Evolutionary conservation across 2,888 invertebrate genomes (phyloP).

Genomic region (Cinara cedri): DNA sequence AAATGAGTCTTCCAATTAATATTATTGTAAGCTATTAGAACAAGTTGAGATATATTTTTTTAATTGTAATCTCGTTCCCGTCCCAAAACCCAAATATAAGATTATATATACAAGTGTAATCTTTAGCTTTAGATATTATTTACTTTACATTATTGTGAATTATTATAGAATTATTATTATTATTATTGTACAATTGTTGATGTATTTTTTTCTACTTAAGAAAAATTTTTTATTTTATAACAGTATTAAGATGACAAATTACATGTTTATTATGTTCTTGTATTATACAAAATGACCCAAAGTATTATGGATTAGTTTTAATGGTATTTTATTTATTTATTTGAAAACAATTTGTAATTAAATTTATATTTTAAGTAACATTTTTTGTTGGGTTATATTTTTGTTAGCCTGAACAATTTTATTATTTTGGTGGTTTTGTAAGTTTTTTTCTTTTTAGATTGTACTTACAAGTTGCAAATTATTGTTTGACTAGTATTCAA

Average conservation of each 20-base stretch:
- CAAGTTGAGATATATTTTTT: constrained; percentile 51
- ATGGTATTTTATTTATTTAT: constrained; percentile 55
- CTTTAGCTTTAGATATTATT: constrained; percentile 39
- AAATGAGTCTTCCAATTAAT: constrained; percentile 54
- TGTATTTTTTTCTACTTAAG: constrained; percentile 54
- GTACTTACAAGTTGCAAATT: constrained; percentile 52
- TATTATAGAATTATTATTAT: constrained; percentile 37
- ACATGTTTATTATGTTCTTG: constrained; percentile 51
- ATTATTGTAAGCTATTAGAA: constrained; percentile 46
- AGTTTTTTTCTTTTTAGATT: constrained; percentile 50
- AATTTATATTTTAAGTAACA: constrained; percentile 44
- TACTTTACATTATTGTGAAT: constrained; percentile 45
- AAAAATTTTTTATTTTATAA: constrained; percentile 49
- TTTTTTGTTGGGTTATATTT: constrained; percentile 44
- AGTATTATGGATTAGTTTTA: constrained; percentile 56
- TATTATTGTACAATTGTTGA: constrained; percentile 50
- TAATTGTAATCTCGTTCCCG: constrained; percentile 56
- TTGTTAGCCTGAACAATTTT: constrained; percentile 41
- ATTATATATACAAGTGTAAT: constrained; percentile 33
- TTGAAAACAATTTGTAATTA: constrained; percentile 39
- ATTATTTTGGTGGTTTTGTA: constrained; percentile 54
- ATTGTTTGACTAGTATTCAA: constrained; percentile 46
- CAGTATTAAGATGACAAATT: constrained; percentile 56
- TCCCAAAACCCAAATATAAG: constrained; percentile 50
- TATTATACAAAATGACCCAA: constrained; percentile 55